Percentiles rank a stretch among this genome's conserved stretches.
These are phyloP conservation scores for Ptychochromis oligacanthus DNA, from an alignment of 2,113 vertebrate species.

Conservation along the genomic window DNA sequence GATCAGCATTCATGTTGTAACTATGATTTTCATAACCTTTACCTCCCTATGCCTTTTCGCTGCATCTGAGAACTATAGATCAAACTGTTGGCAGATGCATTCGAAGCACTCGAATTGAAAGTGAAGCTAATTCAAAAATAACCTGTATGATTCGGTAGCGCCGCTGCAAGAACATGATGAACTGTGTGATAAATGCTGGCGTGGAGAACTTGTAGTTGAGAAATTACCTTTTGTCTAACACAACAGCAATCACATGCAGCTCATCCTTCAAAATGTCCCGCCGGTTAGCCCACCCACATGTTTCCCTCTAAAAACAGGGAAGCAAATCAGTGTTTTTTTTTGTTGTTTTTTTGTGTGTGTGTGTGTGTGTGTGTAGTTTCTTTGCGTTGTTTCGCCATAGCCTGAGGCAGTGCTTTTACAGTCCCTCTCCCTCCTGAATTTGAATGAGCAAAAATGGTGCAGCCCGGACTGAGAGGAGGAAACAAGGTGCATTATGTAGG, in stretches of 20 bases:
- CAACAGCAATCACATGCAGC: constrained; percentile 41
- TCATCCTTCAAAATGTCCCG: constrained; percentile 46
- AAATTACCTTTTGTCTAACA: constrained; percentile 15
- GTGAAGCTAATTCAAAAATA: constrained; percentile 18
- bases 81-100: constrained; percentile 8
- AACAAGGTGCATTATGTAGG: constrained; percentile 82
- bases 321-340: constrained; percentile 28
- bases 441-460: constrained; percentile 62
- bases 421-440: constrained; percentile 57
- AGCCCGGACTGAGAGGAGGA: constrained; percentile 58
- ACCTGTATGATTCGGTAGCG: constrained; percentile 3
- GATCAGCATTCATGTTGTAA: constrained; percentile 41
- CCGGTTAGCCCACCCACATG: constrained; percentile 50
- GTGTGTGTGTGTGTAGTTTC: neutral
- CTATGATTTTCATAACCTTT: constrained; percentile 56
- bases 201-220: neutral
- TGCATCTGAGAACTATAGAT: neutral
- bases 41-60: constrained; percentile 22
- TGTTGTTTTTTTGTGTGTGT: neutral
- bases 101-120: neutral
- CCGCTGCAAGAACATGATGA: constrained; percentile 16
- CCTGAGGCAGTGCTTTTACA: constrained; percentile 57
- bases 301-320: constrained; percentile 34
- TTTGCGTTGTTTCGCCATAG: constrained; percentile 25
- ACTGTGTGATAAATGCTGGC: constrained; percentile 20